Evolutionary conservation across 1,140 invertebrate genomes (phyloP).

Genomic region (Dendroctonus ponderosae): DNA sequence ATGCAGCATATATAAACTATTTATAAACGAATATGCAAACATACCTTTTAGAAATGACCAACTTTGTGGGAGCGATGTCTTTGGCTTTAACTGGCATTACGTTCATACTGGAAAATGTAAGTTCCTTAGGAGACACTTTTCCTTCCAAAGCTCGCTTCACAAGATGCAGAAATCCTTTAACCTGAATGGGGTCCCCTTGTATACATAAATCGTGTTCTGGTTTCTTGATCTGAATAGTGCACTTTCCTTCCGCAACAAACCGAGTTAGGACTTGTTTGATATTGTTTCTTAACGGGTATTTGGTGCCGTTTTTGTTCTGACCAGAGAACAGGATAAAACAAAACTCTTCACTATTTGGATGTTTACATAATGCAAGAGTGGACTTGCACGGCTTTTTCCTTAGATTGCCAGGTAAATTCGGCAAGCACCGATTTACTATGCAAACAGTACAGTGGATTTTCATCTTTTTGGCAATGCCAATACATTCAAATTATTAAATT

Average conservation of each 20-base stretch:
- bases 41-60: constrained; percentile 57
- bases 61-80: constrained; percentile 54
- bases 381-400: constrained; percentile 58
- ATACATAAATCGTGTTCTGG: constrained; percentile 70
- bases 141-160: constrained; percentile 63
- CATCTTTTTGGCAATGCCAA: constrained; percentile 52
- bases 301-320: constrained; percentile 63
- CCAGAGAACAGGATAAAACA: constrained; percentile 65
- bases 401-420: constrained; percentile 49
- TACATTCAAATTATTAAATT: no score
- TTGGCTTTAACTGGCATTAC: constrained; percentile 53
- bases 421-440: constrained; percentile 59
- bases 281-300: constrained; percentile 66
- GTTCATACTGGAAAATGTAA: constrained; percentile 55
- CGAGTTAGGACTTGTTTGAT: constrained; percentile 66
- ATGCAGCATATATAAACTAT: no score
- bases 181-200: constrained; percentile 62
- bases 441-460: constrained; percentile 66
- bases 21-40: not conserved
- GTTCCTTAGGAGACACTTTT: constrained; percentile 57
- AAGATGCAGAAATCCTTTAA: constrained; percentile 67
- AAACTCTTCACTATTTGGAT: constrained; percentile 58
- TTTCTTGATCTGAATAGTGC: constrained; percentile 67
- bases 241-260: constrained; percentile 71
- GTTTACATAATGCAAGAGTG: constrained; percentile 64